Evolutionary conservation across 2,113 vertebrate species (phyloP).

Genomic region (Smithornis capensis): DNA sequence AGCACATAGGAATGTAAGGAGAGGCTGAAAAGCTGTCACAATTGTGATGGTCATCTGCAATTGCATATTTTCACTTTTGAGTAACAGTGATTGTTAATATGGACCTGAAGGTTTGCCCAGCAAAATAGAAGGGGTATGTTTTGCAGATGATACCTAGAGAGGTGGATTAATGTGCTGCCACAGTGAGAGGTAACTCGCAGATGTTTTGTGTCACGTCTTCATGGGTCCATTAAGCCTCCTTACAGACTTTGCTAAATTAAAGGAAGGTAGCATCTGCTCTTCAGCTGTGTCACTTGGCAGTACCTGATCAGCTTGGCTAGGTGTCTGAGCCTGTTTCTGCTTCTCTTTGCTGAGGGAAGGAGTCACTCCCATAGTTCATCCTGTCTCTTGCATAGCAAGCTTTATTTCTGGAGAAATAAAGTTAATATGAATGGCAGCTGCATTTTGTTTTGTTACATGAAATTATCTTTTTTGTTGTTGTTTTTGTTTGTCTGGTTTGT

Average conservation of each 20-base stretch:
- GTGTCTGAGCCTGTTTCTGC: neutral
- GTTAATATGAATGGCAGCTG: neutral
- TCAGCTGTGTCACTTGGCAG: neutral
- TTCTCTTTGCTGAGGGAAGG: neutral
- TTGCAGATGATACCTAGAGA: neutral
- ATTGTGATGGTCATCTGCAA: neutral
- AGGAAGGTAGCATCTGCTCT: conserved; percentile 22
- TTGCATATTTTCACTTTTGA: neutral
- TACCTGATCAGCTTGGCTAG: neutral
- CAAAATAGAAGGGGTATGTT: neutral
- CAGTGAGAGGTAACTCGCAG: neutral
- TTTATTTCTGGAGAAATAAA: neutral
- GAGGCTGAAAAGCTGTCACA: neutral
- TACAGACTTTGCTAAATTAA: conserved; percentile 20
- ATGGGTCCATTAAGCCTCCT: neutral
- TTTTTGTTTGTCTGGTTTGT: neutral
- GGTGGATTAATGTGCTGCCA: neutral
- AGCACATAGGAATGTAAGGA: neutral
- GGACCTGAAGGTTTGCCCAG: neutral
- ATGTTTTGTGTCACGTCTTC: neutral
- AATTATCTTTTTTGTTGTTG: no score
- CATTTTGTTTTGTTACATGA: neutral
- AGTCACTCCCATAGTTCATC: neutral
- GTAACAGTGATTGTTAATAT: neutral
- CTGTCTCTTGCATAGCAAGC: neutral